Conservation (phyloP, 2,888 invertebrate genomes). For the Ophonus ardosiacus region DNA sequence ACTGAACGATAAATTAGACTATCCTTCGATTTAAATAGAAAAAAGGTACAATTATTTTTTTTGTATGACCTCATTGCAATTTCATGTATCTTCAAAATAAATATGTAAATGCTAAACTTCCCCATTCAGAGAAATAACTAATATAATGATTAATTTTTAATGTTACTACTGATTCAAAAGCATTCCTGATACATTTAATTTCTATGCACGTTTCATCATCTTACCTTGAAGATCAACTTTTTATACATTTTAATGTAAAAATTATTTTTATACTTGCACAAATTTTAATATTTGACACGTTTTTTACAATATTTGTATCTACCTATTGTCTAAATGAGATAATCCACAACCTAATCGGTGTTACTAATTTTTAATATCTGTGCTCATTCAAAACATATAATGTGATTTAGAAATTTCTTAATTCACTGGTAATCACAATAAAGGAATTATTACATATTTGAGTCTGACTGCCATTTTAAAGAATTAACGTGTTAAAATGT, state of each 20-base stretch:
- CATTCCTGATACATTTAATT: conserved; percentile 41
- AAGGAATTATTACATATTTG: conserved; percentile 13
- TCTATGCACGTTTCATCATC: conserved; percentile 40
- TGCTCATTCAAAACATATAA: conserved; percentile 22
- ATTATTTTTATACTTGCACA: conserved; percentile 64
- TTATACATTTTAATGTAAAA: conserved; percentile 62
- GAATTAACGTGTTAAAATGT: conserved; percentile 2
- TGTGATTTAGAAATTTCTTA: conserved; percentile 30
- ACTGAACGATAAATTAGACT: too few relatives aligned
- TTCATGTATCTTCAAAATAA: too few relatives aligned
- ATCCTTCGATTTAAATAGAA: too few relatives aligned
- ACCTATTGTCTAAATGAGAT: conserved; percentile 45
- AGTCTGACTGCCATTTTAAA: conserved; percentile 53
- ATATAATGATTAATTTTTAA: conserved; percentile 28
- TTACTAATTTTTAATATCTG: conserved; percentile 28
- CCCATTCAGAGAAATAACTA: conserved; percentile 12
- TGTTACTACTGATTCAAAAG: conserved; percentile 33
- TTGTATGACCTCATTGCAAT: too few relatives aligned
- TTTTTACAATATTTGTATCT: conserved; percentile 48
- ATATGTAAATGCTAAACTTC: too few relatives aligned
- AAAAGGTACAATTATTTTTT: too few relatives aligned
- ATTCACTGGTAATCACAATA: background rate
- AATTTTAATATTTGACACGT: conserved; percentile 52
- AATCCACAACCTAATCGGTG: conserved; percentile 31
- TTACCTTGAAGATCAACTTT: conserved; percentile 54